A percentile compares a stretch with the other conserved stretches of the same genome.
phyloP scores from a whole-genome alignment of 2,113 vertebrate species.

The Brachirus orientalis region DNA sequence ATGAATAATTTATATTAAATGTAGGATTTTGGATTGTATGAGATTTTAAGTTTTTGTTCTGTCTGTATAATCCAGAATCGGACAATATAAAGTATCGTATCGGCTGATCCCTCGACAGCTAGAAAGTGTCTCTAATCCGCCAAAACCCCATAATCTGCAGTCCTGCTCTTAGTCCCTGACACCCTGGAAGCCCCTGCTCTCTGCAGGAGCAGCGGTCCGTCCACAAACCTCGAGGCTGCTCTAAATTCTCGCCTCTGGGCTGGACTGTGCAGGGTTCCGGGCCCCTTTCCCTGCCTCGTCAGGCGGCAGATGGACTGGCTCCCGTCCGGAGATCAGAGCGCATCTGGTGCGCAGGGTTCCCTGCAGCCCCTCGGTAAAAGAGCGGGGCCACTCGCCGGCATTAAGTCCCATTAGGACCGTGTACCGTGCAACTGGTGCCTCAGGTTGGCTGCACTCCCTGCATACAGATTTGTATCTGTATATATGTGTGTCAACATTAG shows the following conservation, averaged over 20 bases:
- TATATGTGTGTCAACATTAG: too few relatives aligned
- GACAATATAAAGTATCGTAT: too few relatives aligned
- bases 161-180: conserved; percentile 31
- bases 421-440: conserved; percentile 82
- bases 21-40: too few relatives aligned
- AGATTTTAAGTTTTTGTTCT: too few relatives aligned
- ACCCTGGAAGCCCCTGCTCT: conserved; percentile 27
- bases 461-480: conserved; percentile 6
- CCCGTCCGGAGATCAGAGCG: conserved; percentile 79
- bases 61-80: too few relatives aligned
- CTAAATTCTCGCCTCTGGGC: conserved; percentile 72
- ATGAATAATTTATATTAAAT: too few relatives aligned
- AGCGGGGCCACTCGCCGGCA: conserved; percentile 58
- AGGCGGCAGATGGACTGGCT: conserved; percentile 84
- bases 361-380: conserved; percentile 47
- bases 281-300: conserved; percentile 72
- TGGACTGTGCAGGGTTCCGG: conserved; percentile 51
- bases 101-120: background rate
- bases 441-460: conserved; percentile 39
- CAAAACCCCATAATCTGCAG: conserved; percentile 10
- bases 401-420: conserved; percentile 75
- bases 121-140: background rate
- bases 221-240: conserved; percentile 63
- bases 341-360: conserved; percentile 80
- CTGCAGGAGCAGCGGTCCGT: conserved; percentile 43